phyloP scores from a whole-genome alignment of 2,888 invertebrate species.

The Drosophila nigricruria region DNA sequence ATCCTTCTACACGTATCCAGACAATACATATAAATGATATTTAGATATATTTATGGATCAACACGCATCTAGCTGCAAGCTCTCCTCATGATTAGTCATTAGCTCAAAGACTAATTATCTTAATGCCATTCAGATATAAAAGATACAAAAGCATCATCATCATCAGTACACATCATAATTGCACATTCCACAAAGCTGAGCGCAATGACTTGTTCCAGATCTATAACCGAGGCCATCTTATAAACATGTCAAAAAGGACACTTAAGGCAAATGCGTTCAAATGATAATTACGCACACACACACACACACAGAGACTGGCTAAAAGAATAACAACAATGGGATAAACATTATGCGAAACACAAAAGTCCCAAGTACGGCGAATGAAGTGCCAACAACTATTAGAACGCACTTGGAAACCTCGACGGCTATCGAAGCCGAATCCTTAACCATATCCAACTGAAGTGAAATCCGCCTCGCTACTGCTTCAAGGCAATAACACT shows the following conservation, averaged over 20 bases:
- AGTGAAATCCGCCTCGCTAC: slow-evolving; percentile 58
- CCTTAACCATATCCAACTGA: slow-evolving; percentile 8
- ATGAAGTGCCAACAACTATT: slow-evolving; percentile 80
- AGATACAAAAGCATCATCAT: slow-evolving; percentile 16
- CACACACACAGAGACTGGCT: slow-evolving; percentile 30
- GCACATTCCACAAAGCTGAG: slow-evolving; percentile 10
- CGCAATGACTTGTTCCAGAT: slow-evolving; percentile 17
- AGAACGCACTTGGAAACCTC: slow-evolving; percentile 71
- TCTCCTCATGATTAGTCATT: not conserved
- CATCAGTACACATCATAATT: slow-evolving; percentile 36
- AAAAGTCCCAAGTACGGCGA: slow-evolving; percentile 46
- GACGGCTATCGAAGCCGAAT: slow-evolving; percentile 55
- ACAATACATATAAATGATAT: not conserved
- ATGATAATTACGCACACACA: slow-evolving; percentile 73
- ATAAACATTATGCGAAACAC: slow-evolving; percentile 47
- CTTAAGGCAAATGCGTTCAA: slow-evolving; percentile 78
- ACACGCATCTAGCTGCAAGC: not conserved
- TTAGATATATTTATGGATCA: not conserved
- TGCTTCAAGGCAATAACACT: slow-evolving; percentile 78
- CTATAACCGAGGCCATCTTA: slow-evolving; percentile 60
- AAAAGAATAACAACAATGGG: slow-evolving; percentile 49
- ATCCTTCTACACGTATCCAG: not conserved
- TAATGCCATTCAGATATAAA: slow-evolving; percentile 11
- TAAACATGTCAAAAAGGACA: slow-evolving; percentile 82
- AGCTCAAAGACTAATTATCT: not conserved